These are phyloP conservation scores for Pachyramphus minor DNA, from an alignment of 2,113 vertebrate genomes.

Conservation along the genomic window DNA sequence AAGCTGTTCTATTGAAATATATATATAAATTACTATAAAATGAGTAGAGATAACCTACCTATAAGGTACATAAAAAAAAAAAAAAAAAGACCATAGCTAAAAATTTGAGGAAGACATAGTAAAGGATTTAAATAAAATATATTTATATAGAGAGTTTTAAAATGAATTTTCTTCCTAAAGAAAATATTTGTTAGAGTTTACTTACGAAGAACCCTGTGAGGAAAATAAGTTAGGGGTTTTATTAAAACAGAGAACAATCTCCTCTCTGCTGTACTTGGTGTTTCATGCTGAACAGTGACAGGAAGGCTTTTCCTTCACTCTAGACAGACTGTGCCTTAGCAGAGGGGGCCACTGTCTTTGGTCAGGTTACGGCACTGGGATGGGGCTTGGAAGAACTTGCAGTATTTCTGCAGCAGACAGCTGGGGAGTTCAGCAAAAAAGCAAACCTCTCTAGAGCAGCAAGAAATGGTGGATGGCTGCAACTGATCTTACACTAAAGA, in stretches of 20 bases:
- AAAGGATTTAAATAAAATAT: background rate
- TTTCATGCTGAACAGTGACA: background rate
- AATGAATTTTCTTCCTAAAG: background rate
- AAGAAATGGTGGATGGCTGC: background rate
- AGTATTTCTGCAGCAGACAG: background rate
- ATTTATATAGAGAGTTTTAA: background rate
- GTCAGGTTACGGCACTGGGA: background rate
- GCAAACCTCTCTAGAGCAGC: background rate
- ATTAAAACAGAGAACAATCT: background rate
- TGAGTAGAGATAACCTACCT: background rate
- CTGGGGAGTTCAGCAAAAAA: background rate
- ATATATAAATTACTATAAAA: background rate
- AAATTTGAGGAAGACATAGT: background rate
- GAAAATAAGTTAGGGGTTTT: background rate
- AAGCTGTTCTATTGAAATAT: background rate
- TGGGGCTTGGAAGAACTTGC: background rate
- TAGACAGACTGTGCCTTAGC: background rate
- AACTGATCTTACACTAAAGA: too few species aligned
- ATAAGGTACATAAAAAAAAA: background rate
- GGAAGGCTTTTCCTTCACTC: background rate
- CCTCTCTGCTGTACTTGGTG: background rate
- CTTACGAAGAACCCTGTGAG: background rate
- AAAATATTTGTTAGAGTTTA: background rate
- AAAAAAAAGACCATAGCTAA: background rate
- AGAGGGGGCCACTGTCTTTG: background rate